Percentiles rank a stretch among this genome's conserved stretches.
Evolutionary conservation across 2,888 invertebrate species (phyloP).

Genomic region (Blera fallax): DNA sequence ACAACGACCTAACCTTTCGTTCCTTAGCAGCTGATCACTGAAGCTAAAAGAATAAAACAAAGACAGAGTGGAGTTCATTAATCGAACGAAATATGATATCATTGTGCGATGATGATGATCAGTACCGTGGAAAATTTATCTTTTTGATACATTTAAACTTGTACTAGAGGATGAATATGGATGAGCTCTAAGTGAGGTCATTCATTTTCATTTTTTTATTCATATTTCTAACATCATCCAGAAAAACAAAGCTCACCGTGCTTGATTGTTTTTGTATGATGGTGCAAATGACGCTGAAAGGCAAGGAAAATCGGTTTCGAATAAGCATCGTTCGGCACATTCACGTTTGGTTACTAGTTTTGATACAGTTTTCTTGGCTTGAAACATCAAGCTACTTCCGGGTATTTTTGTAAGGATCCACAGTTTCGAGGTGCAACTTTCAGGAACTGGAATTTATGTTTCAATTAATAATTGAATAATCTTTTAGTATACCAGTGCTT

Average conservation of each 20-base stretch:
- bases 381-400: constrained; percentile 88
- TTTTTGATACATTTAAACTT: constrained; percentile 1
- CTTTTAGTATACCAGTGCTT: constrained; percentile 22
- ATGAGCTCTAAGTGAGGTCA: constrained; percentile 56
- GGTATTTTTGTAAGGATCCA: constrained; percentile 91
- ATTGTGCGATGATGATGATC: constrained; percentile 44
- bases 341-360: constrained; percentile 85
- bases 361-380: constrained; percentile 85
- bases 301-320: constrained; percentile 83
- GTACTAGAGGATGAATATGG: constrained; percentile 50
- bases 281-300: constrained; percentile 84
- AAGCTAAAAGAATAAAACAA: constrained; percentile 38
- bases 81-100: constrained; percentile 40
- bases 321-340: constrained; percentile 86
- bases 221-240: neutral
- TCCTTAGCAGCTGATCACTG: constrained; percentile 53
- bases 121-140: constrained; percentile 45
- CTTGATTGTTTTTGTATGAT: constrained; percentile 81
- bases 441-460: constrained; percentile 81
- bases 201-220: neutral
- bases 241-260: constrained; percentile 76
- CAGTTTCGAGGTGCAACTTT: constrained; percentile 84
- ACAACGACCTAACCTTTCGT: constrained; percentile 84
- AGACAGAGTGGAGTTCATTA: constrained; percentile 10
- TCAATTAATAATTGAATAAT: neutral